Evolutionary conservation across 2,113 vertebrate genomes (phyloP).

Genomic region (Stigmatopora argus): DNA sequence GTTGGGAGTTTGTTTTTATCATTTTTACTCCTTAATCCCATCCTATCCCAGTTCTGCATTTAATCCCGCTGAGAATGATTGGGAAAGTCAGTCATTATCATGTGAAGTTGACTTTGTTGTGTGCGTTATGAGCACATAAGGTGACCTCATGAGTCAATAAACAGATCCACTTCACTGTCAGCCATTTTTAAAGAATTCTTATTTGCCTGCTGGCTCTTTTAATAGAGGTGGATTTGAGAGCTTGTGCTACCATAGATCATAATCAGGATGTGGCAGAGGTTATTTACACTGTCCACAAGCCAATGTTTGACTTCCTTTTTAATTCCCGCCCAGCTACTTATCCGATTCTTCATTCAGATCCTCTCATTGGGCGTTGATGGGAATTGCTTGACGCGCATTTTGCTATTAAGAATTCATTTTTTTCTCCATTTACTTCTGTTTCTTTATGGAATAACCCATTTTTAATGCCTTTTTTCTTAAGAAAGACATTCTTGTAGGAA

Average conservation of each 20-base stretch:
- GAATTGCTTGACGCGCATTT: neutral
- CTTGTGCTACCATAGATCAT: constrained; percentile 53
- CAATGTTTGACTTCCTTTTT: constrained; percentile 42
- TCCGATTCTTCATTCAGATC: neutral
- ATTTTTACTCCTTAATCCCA: constrained; percentile 35
- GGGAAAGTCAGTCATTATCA: constrained; percentile 32
- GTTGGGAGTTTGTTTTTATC: constrained; percentile 11
- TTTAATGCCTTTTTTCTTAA: neutral
- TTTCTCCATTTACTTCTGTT: neutral
- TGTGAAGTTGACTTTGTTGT: constrained; percentile 32
- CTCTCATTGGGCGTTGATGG: neutral
- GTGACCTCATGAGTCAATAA: constrained; percentile 29
- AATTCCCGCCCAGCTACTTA: constrained; percentile 17
- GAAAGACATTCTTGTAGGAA: neutral
- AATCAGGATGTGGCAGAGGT: constrained; percentile 58
- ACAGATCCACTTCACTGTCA: constrained; percentile 31
- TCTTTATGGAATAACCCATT: neutral
- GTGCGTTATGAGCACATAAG: constrained; percentile 23
- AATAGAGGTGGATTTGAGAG: constrained; percentile 16
- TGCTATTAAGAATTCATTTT: no score
- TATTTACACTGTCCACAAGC: constrained; percentile 58
- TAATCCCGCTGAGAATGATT: constrained; percentile 50
- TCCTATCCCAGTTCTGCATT: constrained; percentile 45
- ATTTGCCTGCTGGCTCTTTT: constrained; percentile 41
- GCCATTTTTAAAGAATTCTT: constrained; percentile 31